Conservation (phyloP, 2,113 vertebrate species). For the Polypterus bichir region DNA sequence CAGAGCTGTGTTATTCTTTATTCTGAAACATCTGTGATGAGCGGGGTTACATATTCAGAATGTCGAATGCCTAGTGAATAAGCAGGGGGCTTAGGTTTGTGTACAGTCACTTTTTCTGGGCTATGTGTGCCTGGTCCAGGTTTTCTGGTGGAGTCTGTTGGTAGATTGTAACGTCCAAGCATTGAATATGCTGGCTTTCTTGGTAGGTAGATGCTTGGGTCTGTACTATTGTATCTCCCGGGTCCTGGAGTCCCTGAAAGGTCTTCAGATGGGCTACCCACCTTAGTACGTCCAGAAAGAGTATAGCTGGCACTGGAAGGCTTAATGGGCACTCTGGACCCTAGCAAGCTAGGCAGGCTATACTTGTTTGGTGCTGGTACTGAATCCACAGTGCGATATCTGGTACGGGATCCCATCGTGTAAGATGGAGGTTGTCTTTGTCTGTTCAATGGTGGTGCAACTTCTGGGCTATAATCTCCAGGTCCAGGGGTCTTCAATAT, state of each 20-base stretch:
- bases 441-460: conserved; percentile 40
- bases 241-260: conserved; percentile 60
- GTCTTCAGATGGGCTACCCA: conserved; percentile 43
- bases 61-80: conserved; percentile 63
- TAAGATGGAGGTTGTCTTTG: conserved; percentile 58
- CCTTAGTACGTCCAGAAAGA: conserved; percentile 32
- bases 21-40: conserved; percentile 37
- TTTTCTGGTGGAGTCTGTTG: conserved; percentile 15
- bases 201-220: conserved; percentile 49
- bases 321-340: conserved; percentile 48
- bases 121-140: conserved; percentile 65
- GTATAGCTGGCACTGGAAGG: conserved; percentile 59
- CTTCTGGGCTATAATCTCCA: conserved; percentile 69
- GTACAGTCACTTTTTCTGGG: conserved; percentile 51
- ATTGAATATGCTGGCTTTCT: conserved; percentile 68
- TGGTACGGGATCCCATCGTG: conserved; percentile 58
- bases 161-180: conserved; percentile 49
- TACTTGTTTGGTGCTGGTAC: conserved; percentile 71
- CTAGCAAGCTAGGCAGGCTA: conserved; percentile 61
- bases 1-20: conserved; percentile 20
- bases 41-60: conserved; percentile 52
- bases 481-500: conserved; percentile 60
- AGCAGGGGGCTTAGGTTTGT: conserved; percentile 48
- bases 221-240: conserved; percentile 52
- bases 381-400: conserved; percentile 41